Base-by-base conservation (phyloP, 2,888 invertebrate genomes). In the Protodeltote pygarga region DNA sequence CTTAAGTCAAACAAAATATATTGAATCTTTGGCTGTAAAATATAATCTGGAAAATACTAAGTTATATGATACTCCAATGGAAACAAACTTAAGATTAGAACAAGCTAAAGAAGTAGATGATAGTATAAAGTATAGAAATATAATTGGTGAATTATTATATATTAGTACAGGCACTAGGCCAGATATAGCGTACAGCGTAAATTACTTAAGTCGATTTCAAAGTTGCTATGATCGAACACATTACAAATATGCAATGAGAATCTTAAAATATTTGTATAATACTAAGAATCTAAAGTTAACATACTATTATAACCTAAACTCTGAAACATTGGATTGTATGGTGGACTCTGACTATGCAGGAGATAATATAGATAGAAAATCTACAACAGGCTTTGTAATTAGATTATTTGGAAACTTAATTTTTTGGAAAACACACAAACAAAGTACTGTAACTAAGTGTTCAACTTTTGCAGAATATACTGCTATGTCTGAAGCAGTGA, bases 151-250 rank as follows among this genome's bases (percentile, higher is more conserved):
- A 49, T 35, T 73, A 8, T 62, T 71, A 40, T 81, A 75, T 55
- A 71, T 79, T 20, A 76, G 72, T 53, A 31, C 65, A 19, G 73
- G 67, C 21, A 79, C 79, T n/a, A 63, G 75, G 47, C 72, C 73
- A 42, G 76, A 78, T 51, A 53, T 76, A 17, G 19, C 64, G 11
- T 79, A 45, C 34, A 68, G 72, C 48, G 75, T 78, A 1, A 79
- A 79, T 54, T 79, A 77, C 35, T 50, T 79, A 17, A 78, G 78
- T 60, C 34, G 77, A 48, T 79, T 60, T 49, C 79, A 81, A 67
- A 75, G 52, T 49, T 73, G 75, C 60, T 80, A 72, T 50, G 39
- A 70, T 14, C 21, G 21, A 40, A 65, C 54, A 40, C 63, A 66
- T 53, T 69, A 31, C 15, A 68, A 65, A 42, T 66, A 69, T 59